Base-by-base conservation (phyloP, 2,888 invertebrate species). In the Rugalucina vietnamica region DNA sequence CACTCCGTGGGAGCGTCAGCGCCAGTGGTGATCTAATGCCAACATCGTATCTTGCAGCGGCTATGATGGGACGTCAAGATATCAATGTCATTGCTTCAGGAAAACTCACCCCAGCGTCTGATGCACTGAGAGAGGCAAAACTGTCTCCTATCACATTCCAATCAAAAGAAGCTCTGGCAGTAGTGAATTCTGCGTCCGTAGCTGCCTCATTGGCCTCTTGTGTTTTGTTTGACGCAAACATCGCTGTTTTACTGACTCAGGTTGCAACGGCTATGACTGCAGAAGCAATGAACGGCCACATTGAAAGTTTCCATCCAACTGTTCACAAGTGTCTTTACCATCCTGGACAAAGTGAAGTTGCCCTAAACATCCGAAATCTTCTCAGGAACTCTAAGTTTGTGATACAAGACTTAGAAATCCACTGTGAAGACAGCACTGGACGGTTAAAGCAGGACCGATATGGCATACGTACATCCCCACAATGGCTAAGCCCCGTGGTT, bases 11-110 rank as follows among this genome's bases (percentile, higher is more conserved):
- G 12, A 87, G 90, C 1, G 82, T 91, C 39, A 90, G 90, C 65
- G 90, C 91, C 54, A 91, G 91, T 60, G 91, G 91, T 12, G 91
- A 91, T 76, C 86, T 91, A 24, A 87, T 91, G 84, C 91, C 90
- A 1, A 76, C 88, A 21, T 87, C 91, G 2, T 92, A 92, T 76
- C 86, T 91, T 32, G 90, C 91, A 1, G 87, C 90, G 12, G 78
- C 85, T 57, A 86, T 92, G 86, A 84, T 83, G 50, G 91, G 91
- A 0, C 70, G 84, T 14, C 73, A 79, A 34, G 88, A 90, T 36
- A 79, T 85, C 27, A 83, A 78, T 50, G 91, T 90, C 2, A 70
- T 60, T 4, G 54, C 82, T 50, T 69, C 78, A n/a, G 91, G 88
- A n/a, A 37, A 76, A 69, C 71, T 32, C 72, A 77, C 50, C 24